Evolutionary conservation across 2,113 vertebrate genomes (phyloP), one percentile per base, ranked within the genome.

Genomic region (Synodontis membranacea): DNA sequence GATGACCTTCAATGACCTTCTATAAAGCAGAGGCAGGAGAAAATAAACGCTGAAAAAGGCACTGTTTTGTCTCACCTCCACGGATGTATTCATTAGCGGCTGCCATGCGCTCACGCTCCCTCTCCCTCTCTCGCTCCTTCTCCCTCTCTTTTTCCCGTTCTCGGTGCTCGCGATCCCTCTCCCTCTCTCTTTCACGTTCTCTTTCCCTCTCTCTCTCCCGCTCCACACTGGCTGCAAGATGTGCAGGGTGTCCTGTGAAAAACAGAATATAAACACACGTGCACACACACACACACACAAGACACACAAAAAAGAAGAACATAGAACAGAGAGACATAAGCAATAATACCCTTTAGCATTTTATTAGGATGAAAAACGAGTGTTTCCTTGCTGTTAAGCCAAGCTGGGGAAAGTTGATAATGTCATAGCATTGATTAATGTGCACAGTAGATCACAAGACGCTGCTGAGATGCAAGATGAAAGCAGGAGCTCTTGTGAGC

Each of bases 221-320:
- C 87, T 94, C 97, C 23, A 93, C 96, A 25, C 94, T 96, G 5
- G 96, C 96, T 11, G 92, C 92, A 62, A 97, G 93, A 87, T 98
- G 97, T 58, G 96, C 94, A 78, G 95, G 95, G 64, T 98, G 97
- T 86, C 97, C 97, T 98, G 89, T 9, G 85, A 91, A 83, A 58
- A 82, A 88, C n/a, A n/a, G n/a, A n/a, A 84, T n/a, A 89, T 58
- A 90, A 11, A 91, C 34, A 66, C 37, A 64, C 34, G 37, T 48
- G 74, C 44, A 68, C 58, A 60, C 25, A 75, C 10, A 62, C 60
- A 62, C 28, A 64, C 9, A 86, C 34, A 88, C 64, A 91, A 91
- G 31, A 75, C n/a, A 91, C n/a, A 86, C 37, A 90, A 39, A 84
- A 88, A n/a, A 83, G 52, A 86, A 84, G 89, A 64, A 85, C 21